phyloP scores from a whole-genome alignment of 37 sponge, comb jelly and placozoan genomes.

The Mnemiopsis leidyi region DNA sequence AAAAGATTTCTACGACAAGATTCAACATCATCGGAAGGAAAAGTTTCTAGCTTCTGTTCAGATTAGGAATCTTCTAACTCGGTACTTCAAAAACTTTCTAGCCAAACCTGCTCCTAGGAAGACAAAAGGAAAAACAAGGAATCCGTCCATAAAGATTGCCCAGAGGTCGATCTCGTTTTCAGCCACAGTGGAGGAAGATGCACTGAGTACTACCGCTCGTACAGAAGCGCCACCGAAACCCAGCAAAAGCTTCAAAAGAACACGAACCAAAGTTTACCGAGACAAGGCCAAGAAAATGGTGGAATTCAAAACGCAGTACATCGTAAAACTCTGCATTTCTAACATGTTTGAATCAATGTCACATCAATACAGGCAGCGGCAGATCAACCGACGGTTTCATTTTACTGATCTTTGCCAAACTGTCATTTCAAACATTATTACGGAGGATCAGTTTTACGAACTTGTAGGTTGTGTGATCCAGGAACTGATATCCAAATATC shows the following conservation, averaged over 20 bases:
- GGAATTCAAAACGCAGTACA: constrained; percentile 47
- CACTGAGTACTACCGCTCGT: no score
- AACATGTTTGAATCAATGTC: constrained; percentile 46
- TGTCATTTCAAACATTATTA: constrained; percentile 21
- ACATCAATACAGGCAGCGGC: not conserved
- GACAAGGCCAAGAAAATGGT: constrained; percentile 57
- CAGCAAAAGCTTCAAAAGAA: not conserved
- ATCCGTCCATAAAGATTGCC: not conserved
- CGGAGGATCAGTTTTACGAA: constrained; percentile 35
- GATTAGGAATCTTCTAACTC: not conserved
- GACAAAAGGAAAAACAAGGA: not conserved
- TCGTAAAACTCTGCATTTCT: constrained; percentile 36
- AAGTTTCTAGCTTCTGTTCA: constrained; percentile 48
- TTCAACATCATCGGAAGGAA: not conserved
- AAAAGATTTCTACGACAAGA: constrained; percentile 18
- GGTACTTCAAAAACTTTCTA: constrained; percentile 7
- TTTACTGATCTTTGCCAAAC: not conserved
- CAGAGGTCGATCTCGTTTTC: not conserved
- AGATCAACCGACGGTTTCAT: not conserved
- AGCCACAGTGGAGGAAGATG: not conserved
- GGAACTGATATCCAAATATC: constrained; percentile 35
- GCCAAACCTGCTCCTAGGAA: not conserved
- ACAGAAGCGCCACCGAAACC: not conserved
- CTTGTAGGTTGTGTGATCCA: constrained; percentile 21
- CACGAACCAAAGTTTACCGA: constrained; percentile 27